These are phyloP conservation scores for Myocastor coypus DNA, from an alignment of 2,113 vertebrate genomes.

Conservation along the genomic window DNA sequence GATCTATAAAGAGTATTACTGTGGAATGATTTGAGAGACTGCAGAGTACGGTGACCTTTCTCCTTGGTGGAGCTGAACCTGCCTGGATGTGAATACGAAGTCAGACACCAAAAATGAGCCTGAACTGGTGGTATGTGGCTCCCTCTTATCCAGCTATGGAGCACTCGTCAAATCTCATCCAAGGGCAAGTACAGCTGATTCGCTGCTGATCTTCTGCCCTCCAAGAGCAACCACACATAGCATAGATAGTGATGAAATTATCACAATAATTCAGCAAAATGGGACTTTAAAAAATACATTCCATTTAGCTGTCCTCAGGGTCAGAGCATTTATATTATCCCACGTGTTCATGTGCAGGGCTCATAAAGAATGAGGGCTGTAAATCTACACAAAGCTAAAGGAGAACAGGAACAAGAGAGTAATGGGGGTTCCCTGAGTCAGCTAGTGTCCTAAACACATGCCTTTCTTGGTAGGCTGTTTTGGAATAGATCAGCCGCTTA, in stretches of 20 bases:
- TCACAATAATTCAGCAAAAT: slow-evolving; percentile 42
- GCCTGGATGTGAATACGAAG: slow-evolving; percentile 34
- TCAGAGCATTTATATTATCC: background rate
- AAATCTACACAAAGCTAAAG: background rate
- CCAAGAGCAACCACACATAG: background rate
- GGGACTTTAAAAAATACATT: background rate
- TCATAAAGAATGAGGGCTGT: too few relatives aligned
- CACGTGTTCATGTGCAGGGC: rapidly evolving
- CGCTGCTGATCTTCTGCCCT: slow-evolving; percentile 29
- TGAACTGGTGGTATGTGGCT: rapidly evolving
- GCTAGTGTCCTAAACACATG: background rate
- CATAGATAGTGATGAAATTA: background rate
- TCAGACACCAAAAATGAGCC: background rate
- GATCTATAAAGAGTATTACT: slow-evolving; percentile 65
- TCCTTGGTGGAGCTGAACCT: background rate
- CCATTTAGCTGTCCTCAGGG: background rate
- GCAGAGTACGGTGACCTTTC: slow-evolving; percentile 39
- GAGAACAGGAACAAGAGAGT: background rate
- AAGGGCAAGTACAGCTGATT: slow-evolving; percentile 35
- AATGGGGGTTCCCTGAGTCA: background rate
- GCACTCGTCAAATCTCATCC: background rate
- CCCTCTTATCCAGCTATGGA: background rate
- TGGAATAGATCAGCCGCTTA: background rate
- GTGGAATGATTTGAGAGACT: slow-evolving; percentile 43
- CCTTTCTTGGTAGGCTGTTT: background rate